phyloP scores from a whole-genome alignment of 1,140 invertebrate genomes.

The Brachystomella parvula region DNA sequence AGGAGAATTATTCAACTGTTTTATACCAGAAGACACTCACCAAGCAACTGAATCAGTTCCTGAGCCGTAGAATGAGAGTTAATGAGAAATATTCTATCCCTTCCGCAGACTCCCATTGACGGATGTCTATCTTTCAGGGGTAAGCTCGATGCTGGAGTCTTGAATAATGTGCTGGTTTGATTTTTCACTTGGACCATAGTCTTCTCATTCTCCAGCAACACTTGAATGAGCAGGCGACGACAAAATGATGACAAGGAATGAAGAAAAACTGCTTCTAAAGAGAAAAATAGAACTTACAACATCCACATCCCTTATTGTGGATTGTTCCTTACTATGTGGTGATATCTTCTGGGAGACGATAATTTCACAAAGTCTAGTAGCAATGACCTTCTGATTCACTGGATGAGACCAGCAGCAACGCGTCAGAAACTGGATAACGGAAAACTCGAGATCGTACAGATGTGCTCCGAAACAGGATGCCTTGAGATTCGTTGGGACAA shows the following conservation, averaged over 20 bases:
- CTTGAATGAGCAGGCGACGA: constrained; percentile 69
- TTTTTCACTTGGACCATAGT: constrained; percentile 62
- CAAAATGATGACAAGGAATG: constrained; percentile 76
- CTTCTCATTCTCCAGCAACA: constrained; percentile 77
- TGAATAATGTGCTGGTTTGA: constrained; percentile 37
- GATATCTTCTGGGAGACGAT: constrained; percentile 57
- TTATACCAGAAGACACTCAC: no score
- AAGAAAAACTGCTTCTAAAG: constrained; percentile 47
- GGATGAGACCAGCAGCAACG: constrained; percentile 75
- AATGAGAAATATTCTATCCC: constrained; percentile 30
- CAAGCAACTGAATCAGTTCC: constrained; percentile 30
- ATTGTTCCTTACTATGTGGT: constrained; percentile 48
- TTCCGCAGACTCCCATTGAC: constrained; percentile 31
- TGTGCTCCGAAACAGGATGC: constrained; percentile 29
- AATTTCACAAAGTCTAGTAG: constrained; percentile 64
- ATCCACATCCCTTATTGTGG: background rate
- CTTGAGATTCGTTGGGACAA: constrained; percentile 37
- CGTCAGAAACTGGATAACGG: constrained; percentile 64
- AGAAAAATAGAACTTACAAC: constrained; percentile 15
- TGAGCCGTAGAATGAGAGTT: constrained; percentile 24
- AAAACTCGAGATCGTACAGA: constrained; percentile 55
- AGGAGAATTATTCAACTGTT: no score
- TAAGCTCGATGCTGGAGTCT: constrained; percentile 19
- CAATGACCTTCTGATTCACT: constrained; percentile 71
- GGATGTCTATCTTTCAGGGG: constrained; percentile 36